phyloP scores from a whole-genome alignment of 2,113 vertebrate species.

The Nesogale talazaci region DNA sequence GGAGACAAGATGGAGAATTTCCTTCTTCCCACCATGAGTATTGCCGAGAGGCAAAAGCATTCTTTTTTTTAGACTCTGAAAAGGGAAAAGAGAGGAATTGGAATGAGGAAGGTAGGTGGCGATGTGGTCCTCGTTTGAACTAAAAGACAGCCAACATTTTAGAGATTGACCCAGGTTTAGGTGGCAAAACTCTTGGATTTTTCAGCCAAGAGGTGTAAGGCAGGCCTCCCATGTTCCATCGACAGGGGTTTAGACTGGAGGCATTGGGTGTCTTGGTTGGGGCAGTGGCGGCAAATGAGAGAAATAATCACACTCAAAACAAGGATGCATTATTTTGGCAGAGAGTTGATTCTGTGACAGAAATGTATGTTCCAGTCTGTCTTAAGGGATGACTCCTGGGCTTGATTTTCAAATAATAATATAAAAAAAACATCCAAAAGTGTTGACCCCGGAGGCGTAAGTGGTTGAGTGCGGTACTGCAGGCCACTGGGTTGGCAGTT shows the following conservation, averaged over 20 bases:
- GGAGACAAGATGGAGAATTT: not conserved
- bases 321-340: not conserved
- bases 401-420: conserved; percentile 53
- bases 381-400: conserved; percentile 7
- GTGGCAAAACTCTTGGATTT: not conserved
- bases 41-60: not conserved
- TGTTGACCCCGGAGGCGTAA: too few relatives aligned
- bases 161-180: not conserved
- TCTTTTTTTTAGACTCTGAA: not conserved
- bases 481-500: too few relatives aligned
- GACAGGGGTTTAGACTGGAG: not conserved
- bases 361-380: not conserved
- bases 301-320: conserved; percentile 27
- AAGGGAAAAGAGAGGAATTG: not conserved
- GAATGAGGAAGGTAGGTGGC: not conserved
- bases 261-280: not conserved
- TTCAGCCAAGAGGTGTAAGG: not conserved
- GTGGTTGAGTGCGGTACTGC: too few relatives aligned
- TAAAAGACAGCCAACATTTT: not conserved
- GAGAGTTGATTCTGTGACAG: not conserved
- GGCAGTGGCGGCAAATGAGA: conserved; percentile 25
- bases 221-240: not conserved
- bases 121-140: not conserved
- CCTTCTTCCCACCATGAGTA: not conserved
- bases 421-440: too few relatives aligned